Evolutionary conservation across 2,888 invertebrate genomes (phyloP).

Genomic region (Creontiades dilutus): DNA sequence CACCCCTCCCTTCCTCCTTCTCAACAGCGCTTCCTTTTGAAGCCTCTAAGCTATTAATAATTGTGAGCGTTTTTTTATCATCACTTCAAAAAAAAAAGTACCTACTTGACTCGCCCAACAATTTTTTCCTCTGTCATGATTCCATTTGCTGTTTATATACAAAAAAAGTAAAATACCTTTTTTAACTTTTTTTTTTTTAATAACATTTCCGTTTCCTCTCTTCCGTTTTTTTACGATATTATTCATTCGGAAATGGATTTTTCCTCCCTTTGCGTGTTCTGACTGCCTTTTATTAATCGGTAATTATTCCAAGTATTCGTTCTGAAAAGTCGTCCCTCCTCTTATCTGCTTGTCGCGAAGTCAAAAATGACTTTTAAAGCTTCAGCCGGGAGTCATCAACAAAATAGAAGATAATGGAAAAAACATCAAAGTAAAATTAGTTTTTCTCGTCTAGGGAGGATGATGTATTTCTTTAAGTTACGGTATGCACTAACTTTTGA

Average conservation of each 20-base stretch:
- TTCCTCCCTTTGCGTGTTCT: not conserved
- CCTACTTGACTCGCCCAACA: slow-evolving; percentile 44
- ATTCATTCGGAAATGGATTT: slow-evolving; percentile 33
- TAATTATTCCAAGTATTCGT: not conserved
- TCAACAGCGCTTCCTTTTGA: slow-evolving; percentile 47
- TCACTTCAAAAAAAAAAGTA: slow-evolving; percentile 48
- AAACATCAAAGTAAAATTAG: no score
- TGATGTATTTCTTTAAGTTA: no score
- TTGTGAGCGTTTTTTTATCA: slow-evolving; percentile 54
- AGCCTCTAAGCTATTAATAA: slow-evolving; percentile 55
- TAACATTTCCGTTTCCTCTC: slow-evolving; percentile 16
- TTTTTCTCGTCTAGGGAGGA: no score
- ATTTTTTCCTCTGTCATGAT: slow-evolving; percentile 48
- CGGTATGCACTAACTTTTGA: no score
- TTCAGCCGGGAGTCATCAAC: no score
- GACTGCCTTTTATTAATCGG: not conserved
- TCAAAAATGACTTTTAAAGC: no score
- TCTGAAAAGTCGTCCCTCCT: not conserved
- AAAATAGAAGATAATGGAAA: no score
- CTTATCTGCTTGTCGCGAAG: not conserved
- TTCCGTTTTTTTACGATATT: slow-evolving; percentile 11
- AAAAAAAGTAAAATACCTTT: slow-evolving; percentile 14
- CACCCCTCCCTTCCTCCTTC: not conserved
- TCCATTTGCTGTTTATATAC: slow-evolving; percentile 45
- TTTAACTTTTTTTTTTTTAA: not conserved